Evolutionary conservation across 1,140 invertebrate genomes (phyloP).

Genomic region (Caenorhabditis tropicalis): DNA sequence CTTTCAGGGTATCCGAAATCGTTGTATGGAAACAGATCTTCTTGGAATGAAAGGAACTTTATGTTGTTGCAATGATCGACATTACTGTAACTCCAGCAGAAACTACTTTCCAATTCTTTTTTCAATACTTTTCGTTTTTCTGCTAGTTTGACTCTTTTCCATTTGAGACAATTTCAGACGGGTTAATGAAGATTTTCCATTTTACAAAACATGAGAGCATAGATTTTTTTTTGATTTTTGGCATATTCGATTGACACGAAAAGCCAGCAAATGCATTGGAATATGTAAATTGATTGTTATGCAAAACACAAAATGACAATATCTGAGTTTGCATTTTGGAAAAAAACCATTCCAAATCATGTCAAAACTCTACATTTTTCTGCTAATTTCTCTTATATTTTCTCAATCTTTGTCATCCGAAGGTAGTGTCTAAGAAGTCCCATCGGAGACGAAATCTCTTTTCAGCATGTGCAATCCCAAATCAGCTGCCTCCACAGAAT

Average conservation of each 20-base stretch:
- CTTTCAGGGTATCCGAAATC: constrained; percentile 7
- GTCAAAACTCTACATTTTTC: neutral
- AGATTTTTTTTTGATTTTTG: no score
- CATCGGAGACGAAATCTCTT: neutral
- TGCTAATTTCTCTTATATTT: neutral
- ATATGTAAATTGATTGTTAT: neutral
- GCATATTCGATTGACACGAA: no score
- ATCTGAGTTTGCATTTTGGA: neutral
- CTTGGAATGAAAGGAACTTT: constrained; percentile 31
- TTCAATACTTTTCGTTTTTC: neutral
- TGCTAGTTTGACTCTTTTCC: neutral
- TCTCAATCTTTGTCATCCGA: neutral
- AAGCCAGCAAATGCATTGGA: neutral
- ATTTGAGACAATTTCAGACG: neutral
- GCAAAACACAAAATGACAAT: constrained; percentile 1
- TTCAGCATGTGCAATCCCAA: constrained; percentile 6
- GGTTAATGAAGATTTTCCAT: neutral
- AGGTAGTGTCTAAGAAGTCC: neutral
- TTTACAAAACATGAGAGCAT: no score
- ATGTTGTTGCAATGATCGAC: constrained; percentile 15
- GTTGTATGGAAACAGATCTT: constrained; percentile 31
- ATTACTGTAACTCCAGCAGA: neutral
- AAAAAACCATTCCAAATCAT: neutral
- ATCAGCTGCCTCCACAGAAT: neutral
- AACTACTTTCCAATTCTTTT: neutral